These are phyloP conservation scores for Polyergus mexicanus DNA, from an alignment of 1,140 invertebrate genomes.

Conservation along the genomic window DNA sequence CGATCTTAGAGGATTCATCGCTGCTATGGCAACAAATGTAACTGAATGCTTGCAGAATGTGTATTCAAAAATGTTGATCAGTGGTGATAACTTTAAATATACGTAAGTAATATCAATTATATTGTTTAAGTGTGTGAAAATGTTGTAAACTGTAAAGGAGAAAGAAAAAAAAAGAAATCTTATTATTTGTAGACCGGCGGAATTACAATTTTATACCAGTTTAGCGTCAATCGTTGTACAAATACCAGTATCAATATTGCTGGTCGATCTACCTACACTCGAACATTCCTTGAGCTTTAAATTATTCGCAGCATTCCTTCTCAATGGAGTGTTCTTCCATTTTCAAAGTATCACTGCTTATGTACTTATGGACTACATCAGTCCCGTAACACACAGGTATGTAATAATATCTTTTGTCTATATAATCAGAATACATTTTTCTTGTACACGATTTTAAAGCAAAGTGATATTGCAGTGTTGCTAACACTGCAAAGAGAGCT, in stretches of 20 bases:
- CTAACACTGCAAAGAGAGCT: slow-evolving; percentile 94
- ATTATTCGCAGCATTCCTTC: slow-evolving; percentile 89
- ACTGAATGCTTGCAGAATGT: slow-evolving; percentile 96
- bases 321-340: slow-evolving; percentile 95
- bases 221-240: slow-evolving; percentile 93
- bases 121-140: neutral
- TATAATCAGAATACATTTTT: neutral
- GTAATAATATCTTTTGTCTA: slow-evolving; percentile 15
- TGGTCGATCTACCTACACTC: slow-evolving; percentile 89
- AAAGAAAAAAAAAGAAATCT: neutral
- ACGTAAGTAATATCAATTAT: slow-evolving; percentile 88
- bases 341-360: slow-evolving; percentile 96
- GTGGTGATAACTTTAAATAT: slow-evolving; percentile 92
- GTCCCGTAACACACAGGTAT: slow-evolving; percentile 95
- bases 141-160: neutral
- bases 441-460: neutral
- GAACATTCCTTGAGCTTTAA: slow-evolving; percentile 86
- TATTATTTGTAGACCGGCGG: slow-evolving; percentile 89
- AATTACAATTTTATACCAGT: slow-evolving; percentile 95
- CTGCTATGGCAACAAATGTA: slow-evolving; percentile 93
- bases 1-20: slow-evolving; percentile 91
- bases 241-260: slow-evolving; percentile 91
- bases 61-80: slow-evolving; percentile 94
- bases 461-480: slow-evolving; percentile 89
- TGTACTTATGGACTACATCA: slow-evolving; percentile 95